Percentiles rank a stretch among this genome's conserved stretches.
Evolutionary conservation across 2,888 invertebrate genomes (phyloP).

Genomic region (Euplexia lucipara): DNA sequence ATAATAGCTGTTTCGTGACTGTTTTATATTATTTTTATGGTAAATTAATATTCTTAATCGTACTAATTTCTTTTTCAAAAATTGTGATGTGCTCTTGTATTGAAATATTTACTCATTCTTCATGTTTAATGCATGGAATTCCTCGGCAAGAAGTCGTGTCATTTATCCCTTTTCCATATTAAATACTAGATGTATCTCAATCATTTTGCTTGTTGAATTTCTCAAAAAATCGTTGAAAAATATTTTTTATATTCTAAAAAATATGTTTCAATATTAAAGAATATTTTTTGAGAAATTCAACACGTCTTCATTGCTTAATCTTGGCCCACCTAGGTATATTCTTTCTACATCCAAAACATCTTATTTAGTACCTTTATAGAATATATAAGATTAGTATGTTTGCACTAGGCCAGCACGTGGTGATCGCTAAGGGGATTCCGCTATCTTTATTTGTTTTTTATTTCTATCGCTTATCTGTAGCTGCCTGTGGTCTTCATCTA

Average conservation of each 20-base stretch:
- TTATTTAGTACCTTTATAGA: slow-evolving; percentile 16
- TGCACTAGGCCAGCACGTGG: slow-evolving; percentile 42
- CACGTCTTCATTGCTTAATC: too few relatives aligned
- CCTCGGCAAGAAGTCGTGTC: too few relatives aligned
- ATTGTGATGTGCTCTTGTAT: background rate
- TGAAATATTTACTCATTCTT: background rate
- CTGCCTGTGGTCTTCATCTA: slow-evolving; percentile 13
- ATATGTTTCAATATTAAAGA: too few relatives aligned
- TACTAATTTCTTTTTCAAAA: background rate
- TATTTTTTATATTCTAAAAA: too few relatives aligned
- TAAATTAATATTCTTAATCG: background rate
- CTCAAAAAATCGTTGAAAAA: too few relatives aligned
- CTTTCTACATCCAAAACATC: too few relatives aligned
- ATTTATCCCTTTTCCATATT: too few relatives aligned
- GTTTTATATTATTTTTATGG: slow-evolving; percentile 2
- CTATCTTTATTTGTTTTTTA: slow-evolving; percentile 48
- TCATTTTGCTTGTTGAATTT: too few relatives aligned
- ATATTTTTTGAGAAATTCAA: too few relatives aligned
- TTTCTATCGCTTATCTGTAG: slow-evolving; percentile 28
- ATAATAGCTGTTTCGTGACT: background rate
- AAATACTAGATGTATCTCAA: too few relatives aligned
- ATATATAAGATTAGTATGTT: slow-evolving; percentile 23
- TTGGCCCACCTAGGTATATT: too few relatives aligned
- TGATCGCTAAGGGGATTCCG: slow-evolving; percentile 49
- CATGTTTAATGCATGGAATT: too few relatives aligned